Evolutionary conservation across 2,797 vertebrate genomes (phyloP).

Genomic region (Columba guinea): DNA sequence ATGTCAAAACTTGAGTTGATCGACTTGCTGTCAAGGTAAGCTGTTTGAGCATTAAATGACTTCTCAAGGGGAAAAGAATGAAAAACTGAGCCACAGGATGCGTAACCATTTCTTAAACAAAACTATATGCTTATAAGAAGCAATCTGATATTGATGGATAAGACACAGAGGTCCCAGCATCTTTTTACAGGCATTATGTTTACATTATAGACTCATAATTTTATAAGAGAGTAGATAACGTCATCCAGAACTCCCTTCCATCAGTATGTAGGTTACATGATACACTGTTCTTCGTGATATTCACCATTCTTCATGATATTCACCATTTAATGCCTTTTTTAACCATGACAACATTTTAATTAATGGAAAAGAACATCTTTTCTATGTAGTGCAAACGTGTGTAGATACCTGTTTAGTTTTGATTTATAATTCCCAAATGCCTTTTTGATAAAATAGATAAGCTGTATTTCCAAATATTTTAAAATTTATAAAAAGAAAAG

Average conservation of each 20-base stretch:
- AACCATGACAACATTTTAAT: background rate
- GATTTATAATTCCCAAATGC: background rate
- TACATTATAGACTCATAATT: background rate
- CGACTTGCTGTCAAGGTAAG: conserved; percentile 93
- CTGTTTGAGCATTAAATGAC: background rate
- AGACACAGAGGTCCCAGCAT: background rate
- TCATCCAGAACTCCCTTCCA: background rate
- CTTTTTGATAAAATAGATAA: background rate
- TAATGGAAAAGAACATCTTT: background rate
- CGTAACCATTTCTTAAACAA: background rate
- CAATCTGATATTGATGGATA: background rate
- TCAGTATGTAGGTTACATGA: background rate
- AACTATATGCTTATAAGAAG: background rate
- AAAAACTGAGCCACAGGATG: background rate
- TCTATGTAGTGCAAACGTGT: background rate
- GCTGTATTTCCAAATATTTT: background rate
- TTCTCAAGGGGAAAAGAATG: background rate
- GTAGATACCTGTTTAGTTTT: background rate
- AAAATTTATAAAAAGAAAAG: background rate
- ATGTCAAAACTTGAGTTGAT: conserved; percentile 98
- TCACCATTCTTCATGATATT: background rate
- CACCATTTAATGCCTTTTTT: background rate
- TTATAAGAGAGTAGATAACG: background rate
- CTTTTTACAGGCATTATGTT: background rate
- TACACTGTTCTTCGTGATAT: background rate